Conservation (phyloP, 2,888 invertebrate species). For the Agrenia bidenticulata region DNA sequence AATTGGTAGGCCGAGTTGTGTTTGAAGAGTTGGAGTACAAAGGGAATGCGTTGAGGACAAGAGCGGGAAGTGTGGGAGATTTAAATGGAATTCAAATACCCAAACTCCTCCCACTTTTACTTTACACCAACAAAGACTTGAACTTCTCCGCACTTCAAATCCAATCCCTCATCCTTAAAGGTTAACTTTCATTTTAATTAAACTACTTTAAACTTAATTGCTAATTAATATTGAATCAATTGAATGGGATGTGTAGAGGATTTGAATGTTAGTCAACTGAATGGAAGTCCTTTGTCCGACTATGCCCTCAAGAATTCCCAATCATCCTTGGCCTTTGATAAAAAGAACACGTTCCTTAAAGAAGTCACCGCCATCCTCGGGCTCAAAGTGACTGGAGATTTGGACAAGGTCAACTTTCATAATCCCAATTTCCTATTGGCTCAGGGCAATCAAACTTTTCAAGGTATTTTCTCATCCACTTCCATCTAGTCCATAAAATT, state of each 20-base stretch:
- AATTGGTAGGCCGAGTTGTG: no score
- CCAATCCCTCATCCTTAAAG: background rate
- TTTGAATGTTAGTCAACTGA: constrained; percentile 23
- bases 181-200: no score
- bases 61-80: no score
- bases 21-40: no score
- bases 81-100: no score
- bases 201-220: no score
- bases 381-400: constrained; percentile 10
- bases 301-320: constrained; percentile 29
- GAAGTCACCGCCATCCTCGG: constrained; percentile 5
- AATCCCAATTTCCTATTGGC: constrained; percentile 28
- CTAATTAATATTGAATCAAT: no score
- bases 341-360: constrained; percentile 27
- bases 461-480: constrained; percentile 16
- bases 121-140: background rate
- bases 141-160: background rate
- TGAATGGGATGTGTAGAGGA: background rate
- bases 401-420: constrained; percentile 33
- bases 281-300: constrained; percentile 30
- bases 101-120: background rate
- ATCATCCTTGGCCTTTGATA: constrained; percentile 13
- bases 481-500: background rate
- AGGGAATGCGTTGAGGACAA: no score
- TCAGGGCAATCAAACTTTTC: constrained; percentile 39